Evolutionary conservation across 1,140 invertebrate species (phyloP).

Genomic region (Leguminivora glycinivorella): DNA sequence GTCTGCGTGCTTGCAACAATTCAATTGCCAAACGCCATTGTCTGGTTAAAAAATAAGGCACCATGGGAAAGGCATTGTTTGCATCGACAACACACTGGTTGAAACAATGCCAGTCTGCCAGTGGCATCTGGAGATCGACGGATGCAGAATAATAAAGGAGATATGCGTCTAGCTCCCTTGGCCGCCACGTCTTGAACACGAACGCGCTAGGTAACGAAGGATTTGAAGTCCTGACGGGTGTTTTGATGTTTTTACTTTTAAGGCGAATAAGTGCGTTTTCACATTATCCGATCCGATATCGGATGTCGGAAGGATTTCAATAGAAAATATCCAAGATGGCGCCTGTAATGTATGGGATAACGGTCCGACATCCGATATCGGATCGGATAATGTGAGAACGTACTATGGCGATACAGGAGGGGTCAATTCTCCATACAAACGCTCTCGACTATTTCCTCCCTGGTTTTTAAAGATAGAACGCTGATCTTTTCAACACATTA

Average conservation of each 20-base stretch:
- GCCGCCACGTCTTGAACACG: background rate
- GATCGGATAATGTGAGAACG: no score
- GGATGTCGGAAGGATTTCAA: no score
- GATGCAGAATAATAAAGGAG: slow-evolving; percentile 16
- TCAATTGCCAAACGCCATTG: slow-evolving; percentile 54
- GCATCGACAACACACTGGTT: slow-evolving; percentile 38
- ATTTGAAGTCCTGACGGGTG: slow-evolving; percentile 10
- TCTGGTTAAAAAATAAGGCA: slow-evolving; percentile 40
- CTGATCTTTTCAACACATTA: no score
- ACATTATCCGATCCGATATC: no score
- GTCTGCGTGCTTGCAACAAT: slow-evolving; percentile 39
- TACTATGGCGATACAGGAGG: no score
- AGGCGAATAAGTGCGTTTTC: background rate
- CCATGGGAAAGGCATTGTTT: slow-evolving; percentile 53
- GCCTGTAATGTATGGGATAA: no score
- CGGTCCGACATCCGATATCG: no score
- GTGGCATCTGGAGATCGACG: slow-evolving; percentile 37
- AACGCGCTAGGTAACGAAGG: background rate
- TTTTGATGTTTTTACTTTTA: background rate
- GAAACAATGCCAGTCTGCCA: slow-evolving; percentile 47
- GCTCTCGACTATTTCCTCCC: no score
- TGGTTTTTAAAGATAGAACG: no score
- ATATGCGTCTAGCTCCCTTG: slow-evolving; percentile 9
- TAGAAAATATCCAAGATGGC: no score
- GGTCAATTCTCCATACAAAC: no score